Conservation (phyloP, 2,797 vertebrate genomes). For the Heterohyrax brucei region DNA sequence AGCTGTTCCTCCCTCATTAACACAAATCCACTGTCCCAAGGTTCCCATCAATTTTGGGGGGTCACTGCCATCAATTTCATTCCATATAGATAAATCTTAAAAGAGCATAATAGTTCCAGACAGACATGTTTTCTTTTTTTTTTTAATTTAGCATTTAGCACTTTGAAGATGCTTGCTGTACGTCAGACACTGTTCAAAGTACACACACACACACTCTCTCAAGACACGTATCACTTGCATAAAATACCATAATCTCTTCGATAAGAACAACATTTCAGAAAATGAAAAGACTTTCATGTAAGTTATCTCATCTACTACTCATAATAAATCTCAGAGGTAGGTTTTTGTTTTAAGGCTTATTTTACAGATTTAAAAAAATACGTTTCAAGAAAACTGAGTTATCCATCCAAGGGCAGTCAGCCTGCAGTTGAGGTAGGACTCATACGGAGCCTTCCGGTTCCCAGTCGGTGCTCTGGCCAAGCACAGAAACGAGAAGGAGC, state of each 20-base stretch:
- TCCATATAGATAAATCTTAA: background rate
- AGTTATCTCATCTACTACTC: slow-evolving; percentile 17
- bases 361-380: background rate
- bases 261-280: background rate
- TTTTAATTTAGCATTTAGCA: background rate
- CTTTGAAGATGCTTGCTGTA: background rate
- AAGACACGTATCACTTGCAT: too few relatives aligned
- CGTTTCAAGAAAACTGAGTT: slow-evolving; percentile 50
- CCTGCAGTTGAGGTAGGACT: background rate
- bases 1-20: background rate
- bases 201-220: too few relatives aligned
- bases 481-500: background rate
- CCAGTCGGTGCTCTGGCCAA: background rate
- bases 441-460: background rate
- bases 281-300: background rate
- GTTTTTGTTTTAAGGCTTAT: background rate
- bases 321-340: background rate
- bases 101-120: background rate
- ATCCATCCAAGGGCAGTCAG: background rate
- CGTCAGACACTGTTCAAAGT: background rate
- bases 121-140: background rate
- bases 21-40: background rate
- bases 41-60: background rate
- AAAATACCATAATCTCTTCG: background rate
- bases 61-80: background rate